Conservation (phyloP, 2,888 invertebrate genomes). For the Caenorhabditis panamensis region DNA sequence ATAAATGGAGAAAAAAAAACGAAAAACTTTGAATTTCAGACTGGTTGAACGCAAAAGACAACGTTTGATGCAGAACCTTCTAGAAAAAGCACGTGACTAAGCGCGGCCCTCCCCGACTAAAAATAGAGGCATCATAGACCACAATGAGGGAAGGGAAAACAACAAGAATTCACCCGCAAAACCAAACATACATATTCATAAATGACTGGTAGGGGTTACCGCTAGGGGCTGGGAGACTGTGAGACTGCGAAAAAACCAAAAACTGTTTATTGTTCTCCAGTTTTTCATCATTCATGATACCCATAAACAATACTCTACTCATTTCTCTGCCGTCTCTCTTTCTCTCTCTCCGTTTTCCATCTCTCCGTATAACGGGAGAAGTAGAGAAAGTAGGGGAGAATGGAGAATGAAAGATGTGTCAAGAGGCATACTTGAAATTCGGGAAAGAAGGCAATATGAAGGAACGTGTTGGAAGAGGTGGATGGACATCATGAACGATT, state of each 20-base stretch:
- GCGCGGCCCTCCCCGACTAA: background rate
- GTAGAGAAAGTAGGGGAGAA: too few species aligned
- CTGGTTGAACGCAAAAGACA: constrained; percentile 1
- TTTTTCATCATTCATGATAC: constrained; percentile 40
- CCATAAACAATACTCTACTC: too few species aligned
- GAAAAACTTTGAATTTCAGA: constrained; percentile 13
- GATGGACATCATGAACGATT: constrained; percentile 54
- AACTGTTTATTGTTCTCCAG: constrained; percentile 57
- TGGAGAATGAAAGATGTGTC: constrained; percentile 30
- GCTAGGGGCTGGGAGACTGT: background rate
- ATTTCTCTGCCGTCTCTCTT: background rate
- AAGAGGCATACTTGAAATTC: constrained; percentile 51
- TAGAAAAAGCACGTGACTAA: constrained; percentile 19
- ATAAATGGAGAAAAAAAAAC: constrained; percentile 9
- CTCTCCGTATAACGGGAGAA: constrained; percentile 8
- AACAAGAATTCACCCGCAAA: constrained; percentile 13
- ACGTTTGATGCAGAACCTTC: too few species aligned
- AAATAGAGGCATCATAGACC: constrained; percentile 46
- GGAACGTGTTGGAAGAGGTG: constrained; percentile 36
- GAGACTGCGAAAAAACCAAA: constrained; percentile 38
- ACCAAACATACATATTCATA: constrained; percentile 34
- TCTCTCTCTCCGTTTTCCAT: constrained; percentile 22
- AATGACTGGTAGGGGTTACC: too few species aligned
- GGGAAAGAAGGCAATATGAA: constrained; percentile 21
- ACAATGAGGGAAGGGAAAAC: constrained; percentile 2